Base-by-base conservation (phyloP, 2,888 invertebrate species). In the Drosophila affinis region DNA sequence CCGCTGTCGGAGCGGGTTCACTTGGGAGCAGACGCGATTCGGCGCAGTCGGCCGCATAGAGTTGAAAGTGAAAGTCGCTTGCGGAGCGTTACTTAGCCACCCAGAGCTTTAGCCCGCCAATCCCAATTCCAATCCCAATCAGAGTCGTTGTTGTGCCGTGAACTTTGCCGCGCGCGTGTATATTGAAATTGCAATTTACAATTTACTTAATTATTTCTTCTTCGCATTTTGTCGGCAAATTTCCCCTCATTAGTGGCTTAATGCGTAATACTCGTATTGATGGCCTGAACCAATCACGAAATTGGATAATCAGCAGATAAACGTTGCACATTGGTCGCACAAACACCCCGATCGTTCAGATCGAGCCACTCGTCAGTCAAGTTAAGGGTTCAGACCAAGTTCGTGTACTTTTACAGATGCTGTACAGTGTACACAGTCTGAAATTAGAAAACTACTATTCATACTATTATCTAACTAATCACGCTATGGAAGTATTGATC, bases 21-120 rank as follows among this genome's bases (percentile, higher is more conserved):
- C 49, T 60, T 57, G 29, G 24, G 46, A 51, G 45, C 21, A 53
- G 47, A 34, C 45, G 29, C 61, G 49, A 52, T 64, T 59, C 57
- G 51, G 70, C 62, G 77, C 78, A 76, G 71, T 76, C 81, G 80
- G 75, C 80, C 70, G 75, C 62, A 54, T 70, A 81, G 59, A 85
- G 77, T 77, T 68, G 79, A 87, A 87, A 87, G 87, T 87, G 87
- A 87, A 87, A 87, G 87, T 89, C 62, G 46, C 58, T 46, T 44
- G 59, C 49, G 34, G 44, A 46, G 63, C 58, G 57, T 70, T 52
- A 51, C 57, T 68, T 47, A 58, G 51, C 48, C 52, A 62, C 60
- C 73, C 72, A 59, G 63, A 49, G 55, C 60, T 57, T 57, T 17
- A 58, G 75, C 67, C 60, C 63, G 77, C 76, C 73, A 57, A 76